Evolutionary conservation across 2,113 vertebrate genomes (phyloP), one percentile per base, ranked within the genome.

Genomic region (Pardalotus punctatus): DNA sequence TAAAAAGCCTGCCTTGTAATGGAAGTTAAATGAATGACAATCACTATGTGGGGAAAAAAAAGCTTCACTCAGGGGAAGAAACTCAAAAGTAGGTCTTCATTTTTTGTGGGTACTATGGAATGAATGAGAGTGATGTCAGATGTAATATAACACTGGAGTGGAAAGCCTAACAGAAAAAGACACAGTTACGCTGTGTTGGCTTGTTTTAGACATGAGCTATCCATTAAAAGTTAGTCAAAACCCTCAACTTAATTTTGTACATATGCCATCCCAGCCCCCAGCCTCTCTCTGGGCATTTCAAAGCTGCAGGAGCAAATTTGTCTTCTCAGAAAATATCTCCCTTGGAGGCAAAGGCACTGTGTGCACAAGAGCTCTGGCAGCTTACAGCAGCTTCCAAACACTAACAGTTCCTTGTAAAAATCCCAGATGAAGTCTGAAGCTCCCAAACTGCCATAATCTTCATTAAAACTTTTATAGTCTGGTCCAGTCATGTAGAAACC

Each of bases 191-290:
- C 82, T 86, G 72, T 18, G 12, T 71, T 81, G 67, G 33, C 47
- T 90, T 74, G 79, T 74, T 93, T 67, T 85, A 96, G 79, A 83
- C 82, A 60, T 92, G 71, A 91, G 66, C 71, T 85, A 66, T 77
- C 88, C 92, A 88, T 95, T 92, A 94, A 78, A 93, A 95, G 84
- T 80, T 93, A 96, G 95, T 81, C 79, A 96, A 88, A 95, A 4
- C 65, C 61, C 65, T 83, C 65, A 65, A 36, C 65, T 71, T 94
- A 87, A 95, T 94, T 89, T 91, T 86, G 81, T 72, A 69, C 84
- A 61, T 94, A 93, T 93, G 95, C 83, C 80, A 74, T 29, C 77
- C 81, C 69, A 95, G 65, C 40, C 43, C 36, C 53, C 0, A 9
- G 57, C 48, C 73, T 81, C 53, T 84, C 80, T 76, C 65, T 40